Evolutionary conservation across 2,113 vertebrate species (phyloP).

Genomic region (Dicentrarchus labrax): DNA sequence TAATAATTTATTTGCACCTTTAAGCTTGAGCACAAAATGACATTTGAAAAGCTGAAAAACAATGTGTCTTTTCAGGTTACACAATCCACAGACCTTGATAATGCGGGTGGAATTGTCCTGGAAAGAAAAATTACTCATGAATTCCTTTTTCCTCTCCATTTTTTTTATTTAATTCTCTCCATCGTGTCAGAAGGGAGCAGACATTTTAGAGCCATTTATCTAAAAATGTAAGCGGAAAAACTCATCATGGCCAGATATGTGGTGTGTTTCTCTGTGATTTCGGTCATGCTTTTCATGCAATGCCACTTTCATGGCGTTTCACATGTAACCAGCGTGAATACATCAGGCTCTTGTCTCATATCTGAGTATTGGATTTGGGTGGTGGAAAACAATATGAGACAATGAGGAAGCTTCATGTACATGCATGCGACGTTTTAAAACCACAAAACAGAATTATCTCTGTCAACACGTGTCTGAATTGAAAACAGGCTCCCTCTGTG

Average conservation of each 20-base stretch:
- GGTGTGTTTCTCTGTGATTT: background rate
- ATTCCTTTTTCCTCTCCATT: too few species aligned
- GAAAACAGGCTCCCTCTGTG: background rate
- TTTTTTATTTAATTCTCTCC: background rate
- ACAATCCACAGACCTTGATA: background rate
- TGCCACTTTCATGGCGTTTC: background rate
- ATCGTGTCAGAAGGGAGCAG: background rate
- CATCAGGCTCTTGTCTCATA: background rate
- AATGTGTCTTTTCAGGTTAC: background rate
- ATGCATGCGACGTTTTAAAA: background rate
- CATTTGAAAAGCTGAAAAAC: background rate
- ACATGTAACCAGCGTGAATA: background rate
- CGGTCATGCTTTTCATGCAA: background rate
- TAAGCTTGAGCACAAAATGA: too few species aligned
- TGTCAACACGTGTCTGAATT: slow-evolving; percentile 1
- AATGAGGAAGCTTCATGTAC: background rate
- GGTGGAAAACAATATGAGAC: background rate
- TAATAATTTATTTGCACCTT: too few species aligned
- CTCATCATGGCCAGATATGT: background rate
- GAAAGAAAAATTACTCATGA: too few species aligned
- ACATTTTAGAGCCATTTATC: background rate
- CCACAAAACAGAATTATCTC: slow-evolving; percentile 2
- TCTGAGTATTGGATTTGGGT: slow-evolving; percentile 38
- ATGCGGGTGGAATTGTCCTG: too few species aligned
- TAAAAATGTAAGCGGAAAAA: background rate